These are phyloP conservation scores for Hyposoter didymator DNA, from an alignment of 2,888 invertebrate genomes.

Conservation along the genomic window DNA sequence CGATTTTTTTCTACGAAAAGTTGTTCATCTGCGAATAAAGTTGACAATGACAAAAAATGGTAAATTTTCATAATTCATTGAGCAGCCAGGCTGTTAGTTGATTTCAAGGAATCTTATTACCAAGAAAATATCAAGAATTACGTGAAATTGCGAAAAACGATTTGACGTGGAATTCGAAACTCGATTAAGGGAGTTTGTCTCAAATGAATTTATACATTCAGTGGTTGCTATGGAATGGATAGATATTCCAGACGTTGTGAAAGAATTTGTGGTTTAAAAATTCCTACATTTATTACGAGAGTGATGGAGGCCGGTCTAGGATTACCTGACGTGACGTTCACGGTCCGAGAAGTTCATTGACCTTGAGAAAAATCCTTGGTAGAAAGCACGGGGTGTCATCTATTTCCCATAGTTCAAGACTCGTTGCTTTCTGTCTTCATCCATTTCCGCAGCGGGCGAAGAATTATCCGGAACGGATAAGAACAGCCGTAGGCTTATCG, in stretches of 20 bases:
- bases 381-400: conserved; percentile 29
- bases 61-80: neutral
- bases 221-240: neutral
- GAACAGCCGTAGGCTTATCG: neutral
- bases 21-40: too few species aligned
- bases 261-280: conserved; percentile 35
- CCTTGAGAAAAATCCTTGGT: conserved; percentile 27
- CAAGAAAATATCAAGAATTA: neutral
- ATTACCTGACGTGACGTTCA: conserved; percentile 38
- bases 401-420: conserved; percentile 5
- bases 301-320: conserved; percentile 12
- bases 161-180: neutral
- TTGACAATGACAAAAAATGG: neutral
- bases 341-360: conserved; percentile 54
- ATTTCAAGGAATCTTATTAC: neutral
- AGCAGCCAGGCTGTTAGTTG: neutral
- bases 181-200: neutral
- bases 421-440: neutral
- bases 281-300: conserved; percentile 22
- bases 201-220: neutral
- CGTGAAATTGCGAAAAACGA: neutral
- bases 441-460: neutral
- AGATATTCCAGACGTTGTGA: neutral
- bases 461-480: conserved; percentile 2
- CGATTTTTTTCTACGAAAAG: too few species aligned